phyloP scores from a whole-genome alignment of 2,113 vertebrate genomes.

The Catharus fuscescens region DNA sequence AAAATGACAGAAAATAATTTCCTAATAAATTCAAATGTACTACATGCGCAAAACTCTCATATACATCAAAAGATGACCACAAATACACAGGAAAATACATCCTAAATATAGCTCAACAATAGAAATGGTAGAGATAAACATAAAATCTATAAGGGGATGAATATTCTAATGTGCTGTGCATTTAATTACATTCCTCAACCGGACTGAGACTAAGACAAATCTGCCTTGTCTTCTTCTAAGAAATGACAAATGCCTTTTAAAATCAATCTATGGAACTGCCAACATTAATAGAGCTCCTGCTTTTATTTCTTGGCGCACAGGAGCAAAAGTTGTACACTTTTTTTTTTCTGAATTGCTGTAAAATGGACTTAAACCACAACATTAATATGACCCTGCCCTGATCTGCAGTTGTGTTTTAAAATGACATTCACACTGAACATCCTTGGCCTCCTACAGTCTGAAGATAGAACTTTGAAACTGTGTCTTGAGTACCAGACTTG shows the following conservation, averaged over 20 bases:
- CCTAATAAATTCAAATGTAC: background rate
- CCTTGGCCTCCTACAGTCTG: background rate
- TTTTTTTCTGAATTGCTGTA: background rate
- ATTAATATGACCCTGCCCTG: background rate
- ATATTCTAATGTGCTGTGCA: background rate
- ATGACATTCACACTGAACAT: background rate
- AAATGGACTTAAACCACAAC: background rate
- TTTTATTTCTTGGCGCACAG: slow-evolving; percentile 1
- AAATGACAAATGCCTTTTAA: slow-evolving; percentile 38
- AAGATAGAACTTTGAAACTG: background rate
- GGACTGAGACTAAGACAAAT: slow-evolving; percentile 25
- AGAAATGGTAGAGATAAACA: background rate
- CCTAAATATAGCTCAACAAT: background rate
- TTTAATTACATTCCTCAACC: background rate
- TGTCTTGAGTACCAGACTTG: background rate
- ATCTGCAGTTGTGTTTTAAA: background rate
- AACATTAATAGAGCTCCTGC: slow-evolving; percentile 1
- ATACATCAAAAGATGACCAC: background rate
- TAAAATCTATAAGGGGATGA: background rate
- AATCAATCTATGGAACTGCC: slow-evolving; percentile 28
- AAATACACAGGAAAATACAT: background rate
- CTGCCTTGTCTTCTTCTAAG: background rate
- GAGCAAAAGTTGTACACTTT: background rate
- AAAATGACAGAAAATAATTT: background rate
- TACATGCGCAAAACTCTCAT: background rate